Evolutionary conservation across 2,113 vertebrate genomes (phyloP), one percentile per base, ranked within the genome.

Genomic region (Acanthisitta chloris): DNA sequence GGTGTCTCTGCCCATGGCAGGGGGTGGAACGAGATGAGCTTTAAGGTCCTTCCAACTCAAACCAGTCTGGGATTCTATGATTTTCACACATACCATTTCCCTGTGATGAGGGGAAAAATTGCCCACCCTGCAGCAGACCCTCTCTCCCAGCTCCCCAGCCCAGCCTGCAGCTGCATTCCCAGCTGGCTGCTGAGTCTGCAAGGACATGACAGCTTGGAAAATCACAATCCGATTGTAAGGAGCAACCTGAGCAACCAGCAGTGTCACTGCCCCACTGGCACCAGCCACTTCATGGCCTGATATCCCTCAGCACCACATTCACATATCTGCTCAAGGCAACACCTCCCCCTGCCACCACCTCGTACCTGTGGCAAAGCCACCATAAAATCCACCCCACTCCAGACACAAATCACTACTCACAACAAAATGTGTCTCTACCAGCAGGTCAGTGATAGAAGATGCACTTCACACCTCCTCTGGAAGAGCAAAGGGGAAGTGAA

Each of bases 401-500:
- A 80, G 62, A 36, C 3, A 15, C 1, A 77, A 81, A 82, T 51
- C 38, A 34, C 62, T 93, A 90, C 88, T 96, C 94, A 54, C 7
- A 38, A 42, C 42, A 28, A 55, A 86, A 89, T 4, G 38, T 26
- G 59, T 69, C 29, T 70, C 72, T 69, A 10, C n/a, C 59, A 80
- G 57, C 36, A 40, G 4, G 3, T 76, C 54, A n/a, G 17, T 3
- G 2, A 46, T 0, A 45, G 24, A 55, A 72, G n/a, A 51, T 45
- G 67, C 42, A 64, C 38, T 71, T 66, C 28, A 13, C 17, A 36
- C 10, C 66, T 82, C 45, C 67, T 57, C 40, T 93, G 82, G 72
- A 90, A 90, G 59, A 82, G 78, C 5, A 86, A 97, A 96, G 94
- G 76, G 95, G 96, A 97, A 97, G 95, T 88, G 65, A 45, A 58